Base-by-base conservation (phyloP, 2,113 vertebrate species). In the Beaufortia kweichowensis region DNA sequence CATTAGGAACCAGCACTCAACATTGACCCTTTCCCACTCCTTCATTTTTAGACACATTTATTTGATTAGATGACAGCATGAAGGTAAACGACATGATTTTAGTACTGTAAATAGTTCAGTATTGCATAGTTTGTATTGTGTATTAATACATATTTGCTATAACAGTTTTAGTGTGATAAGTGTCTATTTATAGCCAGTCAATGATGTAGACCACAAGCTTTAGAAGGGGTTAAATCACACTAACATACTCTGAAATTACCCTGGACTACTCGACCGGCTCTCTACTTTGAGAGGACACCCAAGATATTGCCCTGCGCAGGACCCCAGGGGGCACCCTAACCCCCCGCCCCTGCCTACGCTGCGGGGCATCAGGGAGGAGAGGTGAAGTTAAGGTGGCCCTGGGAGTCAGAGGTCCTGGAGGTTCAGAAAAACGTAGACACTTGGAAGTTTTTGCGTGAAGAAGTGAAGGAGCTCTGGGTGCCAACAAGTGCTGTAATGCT, bases 231-330 rank as follows among this genome's bases (percentile, higher is more conserved):
- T 43, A 72, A 72, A 33, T 72, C 57, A 69, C 29, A 35, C 19
- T 70, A 23, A 60, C 64, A 59, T 50, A 53, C 21, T 26, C 26
- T 50, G 57, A 53, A 74, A 73, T 82, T 82, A 79, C 77, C 77
- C 77, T 29, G 41, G 21, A 56, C 68, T 82, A 82, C 61, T 66
- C 72, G 66, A 82, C 62, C 21, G 64, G 67, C 33, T 82, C 81
- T 79, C 81, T 76, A 68, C 73, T 82, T 64, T 82, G 81, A 79
- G 81, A 79, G 33, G 81, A 82, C n/a, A 82, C 78, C 81, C 81
- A 82, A 62, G 81, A 82, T 76, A 82, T 77, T 35, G 81, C 81
- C 56, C 81, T 79, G 29, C 77, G 81, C 77, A 82, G 73, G 68
- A 82, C 81, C 35, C 81, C 77, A 75, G 81, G 81, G 28, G 77